Evolutionary conservation across 2,888 invertebrate genomes (phyloP).

Genomic region (Pseudanteris insignis): DNA sequence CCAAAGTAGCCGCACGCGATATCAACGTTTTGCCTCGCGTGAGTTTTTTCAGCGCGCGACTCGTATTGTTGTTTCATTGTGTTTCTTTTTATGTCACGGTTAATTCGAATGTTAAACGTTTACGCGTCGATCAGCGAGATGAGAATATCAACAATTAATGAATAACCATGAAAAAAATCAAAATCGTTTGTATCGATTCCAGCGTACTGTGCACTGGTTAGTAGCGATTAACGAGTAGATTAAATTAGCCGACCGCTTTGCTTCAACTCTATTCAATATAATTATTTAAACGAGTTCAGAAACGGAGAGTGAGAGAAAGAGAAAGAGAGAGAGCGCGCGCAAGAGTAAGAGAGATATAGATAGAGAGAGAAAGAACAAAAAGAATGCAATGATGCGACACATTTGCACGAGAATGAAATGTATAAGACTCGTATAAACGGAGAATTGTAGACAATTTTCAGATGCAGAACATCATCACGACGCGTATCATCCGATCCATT

Average conservation of each 20-base stretch:
- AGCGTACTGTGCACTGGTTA: conserved; percentile 46
- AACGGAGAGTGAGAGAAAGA: no score
- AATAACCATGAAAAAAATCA: no score
- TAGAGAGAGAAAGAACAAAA: no score
- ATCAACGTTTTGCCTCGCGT: no score
- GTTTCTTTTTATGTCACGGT: conserved; percentile 17
- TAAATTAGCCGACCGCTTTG: conserved; percentile 46
- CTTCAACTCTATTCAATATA: conserved; percentile 42
- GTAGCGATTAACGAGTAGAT: conserved; percentile 45
- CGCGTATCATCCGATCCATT: conserved; percentile 48
- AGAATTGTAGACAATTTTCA: conserved; percentile 25
- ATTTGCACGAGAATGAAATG: conserved; percentile 39
- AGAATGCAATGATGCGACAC: conserved; percentile 23
- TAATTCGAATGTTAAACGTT: conserved; percentile 23
- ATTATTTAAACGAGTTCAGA: conserved; percentile 30
- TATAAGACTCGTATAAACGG: conserved; percentile 33
- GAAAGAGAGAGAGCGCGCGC: no score
- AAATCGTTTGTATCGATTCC: conserved; percentile 34
- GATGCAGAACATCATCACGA: conserved; percentile 43
- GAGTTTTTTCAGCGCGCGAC: conserved; percentile 24
- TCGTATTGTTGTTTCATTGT: conserved; percentile 20
- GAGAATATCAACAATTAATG: no score
- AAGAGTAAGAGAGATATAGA: no score
- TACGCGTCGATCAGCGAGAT: conserved; percentile 4
- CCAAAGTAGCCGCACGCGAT: no score